Evolutionary conservation across 2,888 invertebrate species (phyloP).

Genomic region (Keiferia lycopersicella): DNA sequence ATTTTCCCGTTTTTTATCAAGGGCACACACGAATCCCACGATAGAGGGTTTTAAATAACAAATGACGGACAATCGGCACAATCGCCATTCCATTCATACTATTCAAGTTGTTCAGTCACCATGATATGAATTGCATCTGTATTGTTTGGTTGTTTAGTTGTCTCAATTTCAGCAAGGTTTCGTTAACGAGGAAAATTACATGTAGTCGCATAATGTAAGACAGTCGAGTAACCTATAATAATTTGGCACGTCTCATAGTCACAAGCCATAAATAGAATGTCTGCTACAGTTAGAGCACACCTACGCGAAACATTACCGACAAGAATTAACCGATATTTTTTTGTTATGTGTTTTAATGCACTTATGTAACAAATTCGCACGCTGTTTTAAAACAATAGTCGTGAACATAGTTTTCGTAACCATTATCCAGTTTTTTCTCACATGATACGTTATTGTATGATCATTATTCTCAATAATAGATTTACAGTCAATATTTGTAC

Average conservation of each 20-base stretch:
- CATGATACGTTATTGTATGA: not conserved
- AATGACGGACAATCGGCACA: slow-evolving; percentile 23
- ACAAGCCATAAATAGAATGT: slow-evolving; percentile 64
- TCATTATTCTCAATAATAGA: not conserved
- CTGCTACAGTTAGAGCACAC: slow-evolving; percentile 45
- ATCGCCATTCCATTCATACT: slow-evolving; percentile 20
- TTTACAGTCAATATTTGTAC: slow-evolving; percentile 24
- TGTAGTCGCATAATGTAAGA: slow-evolving; percentile 38
- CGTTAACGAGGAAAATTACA: not conserved
- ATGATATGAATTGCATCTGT: slow-evolving; percentile 17
- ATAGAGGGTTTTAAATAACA: slow-evolving; percentile 20
- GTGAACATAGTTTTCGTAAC: slow-evolving; percentile 1
- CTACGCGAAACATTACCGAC: slow-evolving; percentile 4
- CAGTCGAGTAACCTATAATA: slow-evolving; percentile 56
- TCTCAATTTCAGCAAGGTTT: not conserved
- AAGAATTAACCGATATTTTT: not conserved
- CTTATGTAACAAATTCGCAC: slow-evolving; percentile 1
- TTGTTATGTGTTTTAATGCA: not conserved
- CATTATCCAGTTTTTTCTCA: not conserved
- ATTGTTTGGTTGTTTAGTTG: slow-evolving; percentile 25
- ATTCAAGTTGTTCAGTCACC: slow-evolving; percentile 16
- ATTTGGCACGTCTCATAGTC: slow-evolving; percentile 71
- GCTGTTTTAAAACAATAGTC: not conserved
- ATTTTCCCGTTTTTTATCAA: not conserved
- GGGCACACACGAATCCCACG: not conserved